Conservation (phyloP, 1,140 invertebrate species). For the Euura saliciscinereae region DNA sequence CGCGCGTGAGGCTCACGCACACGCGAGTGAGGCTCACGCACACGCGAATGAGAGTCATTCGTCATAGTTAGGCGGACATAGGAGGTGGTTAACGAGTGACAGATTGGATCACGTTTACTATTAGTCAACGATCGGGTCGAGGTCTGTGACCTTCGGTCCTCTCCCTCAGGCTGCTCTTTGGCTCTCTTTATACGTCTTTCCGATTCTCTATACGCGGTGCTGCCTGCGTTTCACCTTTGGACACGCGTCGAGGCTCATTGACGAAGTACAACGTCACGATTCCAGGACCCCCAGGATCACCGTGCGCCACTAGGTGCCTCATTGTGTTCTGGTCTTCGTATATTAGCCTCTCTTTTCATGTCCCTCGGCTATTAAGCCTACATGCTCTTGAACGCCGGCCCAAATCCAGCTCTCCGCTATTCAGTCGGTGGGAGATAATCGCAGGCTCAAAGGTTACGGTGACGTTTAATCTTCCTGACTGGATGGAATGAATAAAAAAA, state of each 20-base stretch:
- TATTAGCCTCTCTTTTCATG: background rate
- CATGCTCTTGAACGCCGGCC: too few relatives aligned
- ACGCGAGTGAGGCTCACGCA: background rate
- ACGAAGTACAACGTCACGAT: background rate
- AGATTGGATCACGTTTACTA: conserved; percentile 39
- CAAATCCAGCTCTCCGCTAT: too few relatives aligned
- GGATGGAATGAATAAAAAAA: too few relatives aligned
- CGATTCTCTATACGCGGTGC: background rate
- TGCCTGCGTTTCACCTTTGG: background rate
- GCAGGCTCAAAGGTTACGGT: too few relatives aligned
- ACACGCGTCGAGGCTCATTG: background rate
- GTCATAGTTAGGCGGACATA: conserved; percentile 35
- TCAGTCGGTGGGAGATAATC: too few relatives aligned
- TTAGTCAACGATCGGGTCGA: conserved; percentile 39
- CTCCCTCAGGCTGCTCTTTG: background rate
- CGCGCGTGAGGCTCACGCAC: background rate
- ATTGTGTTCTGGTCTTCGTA: background rate
- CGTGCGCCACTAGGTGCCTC: background rate
- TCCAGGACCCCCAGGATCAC: background rate
- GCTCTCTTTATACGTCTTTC: background rate
- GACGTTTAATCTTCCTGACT: too few relatives aligned
- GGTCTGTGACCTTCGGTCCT: background rate
- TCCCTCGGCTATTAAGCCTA: too few relatives aligned
- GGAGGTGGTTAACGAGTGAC: conserved; percentile 39
- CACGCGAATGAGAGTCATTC: conserved; percentile 23